Conservation (phyloP, 2,113 vertebrate genomes). For the Oryzias celebensis region DNA sequence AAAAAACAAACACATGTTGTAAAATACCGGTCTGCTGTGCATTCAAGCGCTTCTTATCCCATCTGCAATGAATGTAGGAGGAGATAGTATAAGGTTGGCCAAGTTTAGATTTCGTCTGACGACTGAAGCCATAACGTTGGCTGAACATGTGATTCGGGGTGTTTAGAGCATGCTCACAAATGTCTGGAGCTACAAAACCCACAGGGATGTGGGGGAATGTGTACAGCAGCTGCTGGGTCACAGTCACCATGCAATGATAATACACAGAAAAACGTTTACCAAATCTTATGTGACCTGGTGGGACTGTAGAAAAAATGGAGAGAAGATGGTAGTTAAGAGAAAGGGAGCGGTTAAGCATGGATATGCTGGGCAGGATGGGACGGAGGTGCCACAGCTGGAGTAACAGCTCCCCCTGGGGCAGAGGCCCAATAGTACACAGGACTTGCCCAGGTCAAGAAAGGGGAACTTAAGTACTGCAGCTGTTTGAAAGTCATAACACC, state of each 20-base stretch:
- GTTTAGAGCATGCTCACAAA: constrained; percentile 33
- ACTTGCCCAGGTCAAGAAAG: background rate
- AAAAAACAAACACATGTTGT: too few relatives aligned
- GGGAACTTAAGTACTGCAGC: background rate
- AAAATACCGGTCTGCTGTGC: too few relatives aligned
- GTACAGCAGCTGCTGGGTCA: constrained; percentile 24
- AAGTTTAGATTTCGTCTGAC: constrained; percentile 13
- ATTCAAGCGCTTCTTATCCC: too few relatives aligned
- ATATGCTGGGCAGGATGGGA: constrained; percentile 21
- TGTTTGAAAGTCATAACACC: background rate
- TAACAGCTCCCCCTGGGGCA: constrained; percentile 74
- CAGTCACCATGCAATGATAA: constrained; percentile 15
- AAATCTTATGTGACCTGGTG: background rate
- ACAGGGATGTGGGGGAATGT: constrained; percentile 54
- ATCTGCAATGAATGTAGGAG: background rate
- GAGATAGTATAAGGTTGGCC: constrained; percentile 8
- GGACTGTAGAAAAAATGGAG: background rate
- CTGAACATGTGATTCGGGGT: constrained; percentile 31
- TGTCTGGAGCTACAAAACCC: constrained; percentile 29
- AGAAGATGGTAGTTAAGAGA: background rate
- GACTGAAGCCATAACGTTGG: constrained; percentile 53
- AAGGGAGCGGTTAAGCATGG: constrained; percentile 2
- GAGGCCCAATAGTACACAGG: constrained; percentile 32
- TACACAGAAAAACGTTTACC: constrained; percentile 1
- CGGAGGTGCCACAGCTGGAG: constrained; percentile 41